These are phyloP conservation scores for Diabrotica balteata DNA, from an alignment of 2,888 invertebrate species.

Conservation along the genomic window DNA sequence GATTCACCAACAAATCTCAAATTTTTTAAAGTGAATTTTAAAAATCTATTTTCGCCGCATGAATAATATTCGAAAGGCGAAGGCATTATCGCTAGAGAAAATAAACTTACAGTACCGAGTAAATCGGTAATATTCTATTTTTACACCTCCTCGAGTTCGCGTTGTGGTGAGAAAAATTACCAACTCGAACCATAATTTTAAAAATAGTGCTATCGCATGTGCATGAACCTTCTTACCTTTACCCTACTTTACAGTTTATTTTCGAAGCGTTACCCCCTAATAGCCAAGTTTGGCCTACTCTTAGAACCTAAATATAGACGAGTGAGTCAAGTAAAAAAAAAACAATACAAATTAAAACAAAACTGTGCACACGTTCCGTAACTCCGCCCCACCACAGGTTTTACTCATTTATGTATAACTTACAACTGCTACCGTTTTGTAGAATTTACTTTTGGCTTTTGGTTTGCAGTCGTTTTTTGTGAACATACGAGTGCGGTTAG, in stretches of 20 bases:
- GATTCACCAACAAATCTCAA: no score
- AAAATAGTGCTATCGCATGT: background rate
- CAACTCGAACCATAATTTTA: background rate
- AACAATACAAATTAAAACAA: slow-evolving; percentile 10
- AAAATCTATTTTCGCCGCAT: no score
- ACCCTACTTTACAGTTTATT: slow-evolving; percentile 8
- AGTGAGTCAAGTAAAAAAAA: slow-evolving; percentile 21
- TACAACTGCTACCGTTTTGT: background rate
- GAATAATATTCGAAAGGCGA: no score
- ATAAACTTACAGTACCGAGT: background rate
- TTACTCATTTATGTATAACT: slow-evolving; percentile 2
- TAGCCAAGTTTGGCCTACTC: slow-evolving; percentile 22
- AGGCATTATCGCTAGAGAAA: no score
- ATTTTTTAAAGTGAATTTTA: no score
- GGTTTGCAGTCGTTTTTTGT: slow-evolving; percentile 23
- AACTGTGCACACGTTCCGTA: slow-evolving; percentile 17
- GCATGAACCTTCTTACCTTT: background rate
- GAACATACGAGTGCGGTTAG: slow-evolving; percentile 16
- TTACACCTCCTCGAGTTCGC: background rate
- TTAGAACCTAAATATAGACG: background rate
- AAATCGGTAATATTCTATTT: slow-evolving; percentile 2
- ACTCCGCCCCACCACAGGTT: slow-evolving; percentile 31
- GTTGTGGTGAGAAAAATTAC: background rate
- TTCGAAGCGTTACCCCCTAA: slow-evolving; percentile 5
- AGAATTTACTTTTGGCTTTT: slow-evolving; percentile 7